Conservation (phyloP, 2,113 vertebrate species). For the Daubentonia madagascariensis region DNA sequence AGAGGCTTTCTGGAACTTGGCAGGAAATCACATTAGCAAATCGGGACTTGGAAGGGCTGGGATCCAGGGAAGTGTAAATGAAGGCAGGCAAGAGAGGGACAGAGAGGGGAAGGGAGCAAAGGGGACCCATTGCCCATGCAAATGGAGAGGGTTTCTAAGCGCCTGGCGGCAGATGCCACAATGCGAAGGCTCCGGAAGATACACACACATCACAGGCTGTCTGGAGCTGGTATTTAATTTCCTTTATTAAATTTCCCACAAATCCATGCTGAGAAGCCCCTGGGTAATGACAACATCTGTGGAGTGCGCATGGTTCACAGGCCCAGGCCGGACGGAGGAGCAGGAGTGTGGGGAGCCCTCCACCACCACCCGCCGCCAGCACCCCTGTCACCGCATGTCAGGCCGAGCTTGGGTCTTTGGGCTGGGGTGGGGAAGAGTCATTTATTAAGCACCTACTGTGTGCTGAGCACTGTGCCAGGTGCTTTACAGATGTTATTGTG, state of each 20-base stretch:
- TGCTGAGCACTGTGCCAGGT: not conserved
- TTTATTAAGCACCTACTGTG: not conserved
- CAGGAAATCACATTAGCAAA: slow-evolving; percentile 1
- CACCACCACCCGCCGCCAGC: not conserved
- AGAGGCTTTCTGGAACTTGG: not conserved
- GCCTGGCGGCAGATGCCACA: not conserved
- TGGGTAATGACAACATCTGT: not conserved
- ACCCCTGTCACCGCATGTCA: too few species aligned
- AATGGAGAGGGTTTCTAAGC: not conserved
- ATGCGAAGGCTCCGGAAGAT: not conserved
- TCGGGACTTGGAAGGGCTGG: not conserved
- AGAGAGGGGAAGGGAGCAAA: too few species aligned
- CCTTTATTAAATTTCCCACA: slow-evolving; percentile 60
- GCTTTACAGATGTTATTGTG: not conserved
- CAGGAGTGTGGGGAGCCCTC: not conserved
- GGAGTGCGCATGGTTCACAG: not conserved
- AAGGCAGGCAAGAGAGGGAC: not conserved
- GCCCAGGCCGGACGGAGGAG: not conserved
- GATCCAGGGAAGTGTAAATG: not conserved
- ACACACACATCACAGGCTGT: not conserved
- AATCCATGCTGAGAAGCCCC: not conserved
- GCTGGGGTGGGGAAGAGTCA: not conserved
- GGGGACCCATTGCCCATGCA: rapidly evolving
- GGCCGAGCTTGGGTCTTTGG: rapidly evolving
- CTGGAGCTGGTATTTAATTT: slow-evolving; percentile 25